These are phyloP conservation scores for Meandrina meandrites DNA, from an alignment of 92 coral and sea anemone genomes.

Conservation along the genomic window DNA sequence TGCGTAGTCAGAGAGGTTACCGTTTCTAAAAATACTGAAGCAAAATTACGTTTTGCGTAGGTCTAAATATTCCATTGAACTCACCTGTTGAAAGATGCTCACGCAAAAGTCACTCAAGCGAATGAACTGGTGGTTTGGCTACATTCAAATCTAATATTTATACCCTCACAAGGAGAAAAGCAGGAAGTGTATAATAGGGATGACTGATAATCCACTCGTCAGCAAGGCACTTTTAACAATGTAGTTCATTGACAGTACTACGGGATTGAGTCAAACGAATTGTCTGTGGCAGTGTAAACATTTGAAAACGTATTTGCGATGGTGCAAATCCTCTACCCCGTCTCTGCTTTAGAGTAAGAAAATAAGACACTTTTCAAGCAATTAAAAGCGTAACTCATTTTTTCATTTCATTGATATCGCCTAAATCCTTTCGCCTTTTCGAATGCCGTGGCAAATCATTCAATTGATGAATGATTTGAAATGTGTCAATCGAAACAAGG, in stretches of 20 bases:
- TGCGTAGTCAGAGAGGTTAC: slow-evolving; percentile 7
- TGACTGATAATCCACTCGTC: slow-evolving; percentile 19
- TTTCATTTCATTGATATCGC: not conserved
- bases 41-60: not conserved
- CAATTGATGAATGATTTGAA: not conserved
- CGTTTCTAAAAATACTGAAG: not conserved
- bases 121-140: not conserved
- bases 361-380: slow-evolving; percentile 5
- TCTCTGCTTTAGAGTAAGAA: slow-evolving; percentile 17
- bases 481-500: slow-evolving; percentile 8
- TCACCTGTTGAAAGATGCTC: slow-evolving; percentile 1
- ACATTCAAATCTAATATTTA: not conserved
- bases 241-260: not conserved
- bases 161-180: slow-evolving; percentile 22
- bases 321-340: slow-evolving; percentile 2
- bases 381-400: not conserved
- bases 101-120: not conserved
- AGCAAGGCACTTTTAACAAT: slow-evolving; percentile 3
- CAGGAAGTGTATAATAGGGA: slow-evolving; percentile 18
- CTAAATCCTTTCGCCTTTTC: not conserved
- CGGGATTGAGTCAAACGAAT: too few species aligned
- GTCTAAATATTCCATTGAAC: too few species aligned
- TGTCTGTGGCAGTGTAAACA: slow-evolving; percentile 1
- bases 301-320: not conserved
- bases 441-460: not conserved